Conservation (phyloP, 2,113 vertebrate genomes). For the Hydrolagus affinis region DNA sequence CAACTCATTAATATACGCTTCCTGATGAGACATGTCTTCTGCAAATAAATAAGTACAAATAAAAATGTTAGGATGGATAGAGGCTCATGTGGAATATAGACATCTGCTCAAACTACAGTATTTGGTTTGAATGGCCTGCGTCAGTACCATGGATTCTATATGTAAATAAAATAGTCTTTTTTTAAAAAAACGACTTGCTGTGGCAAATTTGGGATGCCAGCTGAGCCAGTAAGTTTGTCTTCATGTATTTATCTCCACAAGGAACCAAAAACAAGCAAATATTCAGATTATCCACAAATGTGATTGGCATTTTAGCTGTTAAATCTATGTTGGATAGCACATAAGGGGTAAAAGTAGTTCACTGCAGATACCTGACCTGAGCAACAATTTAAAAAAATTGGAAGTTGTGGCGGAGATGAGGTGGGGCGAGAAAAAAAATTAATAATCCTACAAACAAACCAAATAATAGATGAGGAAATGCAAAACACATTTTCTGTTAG, state of each 20-base stretch:
- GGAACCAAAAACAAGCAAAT: not conserved
- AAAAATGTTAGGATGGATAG: not conserved
- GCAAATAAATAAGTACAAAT: constrained; percentile 1
- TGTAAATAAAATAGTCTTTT: no score
- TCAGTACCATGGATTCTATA: no score
- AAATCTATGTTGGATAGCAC: not conserved
- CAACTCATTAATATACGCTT: constrained; percentile 50
- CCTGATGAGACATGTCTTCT: constrained; percentile 54
- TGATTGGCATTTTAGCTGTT: not conserved
- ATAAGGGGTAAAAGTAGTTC: not conserved
- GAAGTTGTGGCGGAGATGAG: not conserved
- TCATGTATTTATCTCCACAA: not conserved
- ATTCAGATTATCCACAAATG: not conserved
- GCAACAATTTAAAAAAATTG: not conserved
- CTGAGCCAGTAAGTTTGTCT: not conserved
- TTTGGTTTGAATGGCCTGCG: no score
- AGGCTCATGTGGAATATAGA: no score
- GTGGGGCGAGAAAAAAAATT: not conserved
- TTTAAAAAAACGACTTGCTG: not conserved
- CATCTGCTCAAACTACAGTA: no score
- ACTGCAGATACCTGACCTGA: not conserved
- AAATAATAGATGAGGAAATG: not conserved
- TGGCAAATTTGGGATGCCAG: not conserved
- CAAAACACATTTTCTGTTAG: not conserved
- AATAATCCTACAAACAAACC: not conserved